Evolutionary conservation across 1,140 invertebrate genomes (phyloP).

Genomic region (Aplysia californica): DNA sequence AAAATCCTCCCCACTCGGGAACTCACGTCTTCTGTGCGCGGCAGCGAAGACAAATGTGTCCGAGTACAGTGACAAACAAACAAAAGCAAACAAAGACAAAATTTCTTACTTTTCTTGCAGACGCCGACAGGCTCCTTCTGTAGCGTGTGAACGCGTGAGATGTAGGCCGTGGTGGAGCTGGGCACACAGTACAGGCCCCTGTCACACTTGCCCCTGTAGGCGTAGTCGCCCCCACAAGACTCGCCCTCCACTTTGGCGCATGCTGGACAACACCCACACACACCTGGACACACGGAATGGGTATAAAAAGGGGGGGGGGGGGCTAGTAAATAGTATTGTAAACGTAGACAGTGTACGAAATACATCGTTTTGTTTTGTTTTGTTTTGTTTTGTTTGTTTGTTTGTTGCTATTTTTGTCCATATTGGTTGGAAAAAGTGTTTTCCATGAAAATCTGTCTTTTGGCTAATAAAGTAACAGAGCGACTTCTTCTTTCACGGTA

Average conservation of each 20-base stretch:
- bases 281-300: slow-evolving; percentile 33
- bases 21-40: neutral
- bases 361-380: neutral
- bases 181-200: slow-evolving; percentile 51
- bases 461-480: too few relatives aligned
- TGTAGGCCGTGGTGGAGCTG: neutral
- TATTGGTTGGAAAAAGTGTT: too few relatives aligned
- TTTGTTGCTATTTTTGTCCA: too few relatives aligned
- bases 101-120: slow-evolving; percentile 44
- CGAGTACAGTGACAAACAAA: too few relatives aligned
- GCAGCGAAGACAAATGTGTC: too few relatives aligned
- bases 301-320: neutral
- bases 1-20: too few relatives aligned
- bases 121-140: slow-evolving; percentile 36
- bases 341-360: neutral
- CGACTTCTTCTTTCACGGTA: too few relatives aligned
- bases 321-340: neutral
- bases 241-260: slow-evolving; percentile 61
- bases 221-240: slow-evolving; percentile 58
- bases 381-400: too few relatives aligned
- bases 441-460: too few relatives aligned
- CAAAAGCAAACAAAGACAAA: too few relatives aligned
- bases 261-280: slow-evolving; percentile 63
- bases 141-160: slow-evolving; percentile 16
- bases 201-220: slow-evolving; percentile 65